Percentiles rank a stretch among this genome's conserved stretches.
Evolutionary conservation across 2,888 invertebrate genomes (phyloP).

Genomic region (Diploptera punctata): DNA sequence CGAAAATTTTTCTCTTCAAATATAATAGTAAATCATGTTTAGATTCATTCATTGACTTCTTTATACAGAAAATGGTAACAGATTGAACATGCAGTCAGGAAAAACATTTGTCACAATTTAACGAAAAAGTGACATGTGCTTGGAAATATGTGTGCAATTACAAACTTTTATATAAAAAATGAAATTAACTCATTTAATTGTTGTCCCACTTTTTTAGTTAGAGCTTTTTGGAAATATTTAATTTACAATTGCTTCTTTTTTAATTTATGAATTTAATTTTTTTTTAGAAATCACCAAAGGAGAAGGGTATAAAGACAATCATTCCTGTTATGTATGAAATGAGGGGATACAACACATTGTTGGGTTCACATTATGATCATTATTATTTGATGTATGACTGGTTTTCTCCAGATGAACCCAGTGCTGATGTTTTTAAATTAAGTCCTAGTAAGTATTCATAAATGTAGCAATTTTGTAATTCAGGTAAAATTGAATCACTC

Average conservation of each 20-base stretch:
- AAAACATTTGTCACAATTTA: too few relatives aligned
- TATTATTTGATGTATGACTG: slow-evolving; percentile 84
- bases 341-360: slow-evolving; percentile 88
- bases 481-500: too few relatives aligned
- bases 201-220: neutral
- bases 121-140: too few relatives aligned
- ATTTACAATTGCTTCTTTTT: neutral
- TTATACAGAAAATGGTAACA: too few relatives aligned
- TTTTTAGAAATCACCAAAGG: slow-evolving; percentile 29
- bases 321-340: slow-evolving; percentile 89
- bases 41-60: too few relatives aligned
- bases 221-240: slow-evolving; percentile 19
- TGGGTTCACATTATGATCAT: slow-evolving; percentile 97
- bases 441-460: slow-evolving; percentile 66
- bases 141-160: too few relatives aligned
- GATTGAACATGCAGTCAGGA: too few relatives aligned
- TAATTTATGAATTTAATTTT: neutral
- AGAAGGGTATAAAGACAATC: slow-evolving; percentile 54
- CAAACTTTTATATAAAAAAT: too few relatives aligned
- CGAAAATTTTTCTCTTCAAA: too few relatives aligned
- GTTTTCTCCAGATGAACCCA: slow-evolving; percentile 67
- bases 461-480: too few relatives aligned
- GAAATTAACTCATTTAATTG: too few relatives aligned
- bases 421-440: slow-evolving; percentile 71
- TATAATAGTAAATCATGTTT: too few relatives aligned